phyloP scores from a whole-genome alignment of 2,797 vertebrate genomes.

The Valencia hispanica region DNA sequence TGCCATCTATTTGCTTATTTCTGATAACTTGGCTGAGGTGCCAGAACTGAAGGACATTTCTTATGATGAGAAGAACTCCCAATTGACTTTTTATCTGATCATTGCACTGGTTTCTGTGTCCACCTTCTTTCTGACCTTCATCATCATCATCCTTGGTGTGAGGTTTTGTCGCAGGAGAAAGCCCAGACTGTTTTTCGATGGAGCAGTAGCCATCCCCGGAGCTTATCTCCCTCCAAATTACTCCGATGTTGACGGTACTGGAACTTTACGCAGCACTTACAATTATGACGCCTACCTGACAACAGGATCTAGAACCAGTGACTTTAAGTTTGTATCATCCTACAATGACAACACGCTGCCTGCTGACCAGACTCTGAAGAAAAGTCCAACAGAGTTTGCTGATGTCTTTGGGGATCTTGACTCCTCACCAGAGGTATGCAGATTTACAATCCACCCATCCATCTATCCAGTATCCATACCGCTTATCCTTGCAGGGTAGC shows the following conservation, averaged over 20 bases:
- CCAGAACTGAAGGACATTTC: constrained; percentile 78
- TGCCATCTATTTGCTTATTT: constrained; percentile 79
- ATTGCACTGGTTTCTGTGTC: constrained; percentile 85
- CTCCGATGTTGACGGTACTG: constrained; percentile 71
- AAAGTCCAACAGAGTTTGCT: constrained; percentile 30
- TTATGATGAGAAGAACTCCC: constrained; percentile 74
- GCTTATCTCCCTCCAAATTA: constrained; percentile 59
- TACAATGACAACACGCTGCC: constrained; percentile 48
- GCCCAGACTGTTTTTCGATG: constrained; percentile 51
- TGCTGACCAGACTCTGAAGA: constrained; percentile 11
- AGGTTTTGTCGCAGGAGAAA: constrained; percentile 49
- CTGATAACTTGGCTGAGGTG: constrained; percentile 80
- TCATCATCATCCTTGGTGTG: constrained; percentile 44
- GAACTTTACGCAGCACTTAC: constrained; percentile 48
- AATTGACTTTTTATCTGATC: constrained; percentile 85
- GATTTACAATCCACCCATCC: too few species aligned
- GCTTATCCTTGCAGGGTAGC: too few species aligned
- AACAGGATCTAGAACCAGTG: constrained; percentile 42
- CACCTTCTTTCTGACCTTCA: constrained; percentile 79
- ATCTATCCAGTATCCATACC: too few species aligned
- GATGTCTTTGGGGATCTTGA: constrained; percentile 2
- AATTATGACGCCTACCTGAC: constrained; percentile 30
- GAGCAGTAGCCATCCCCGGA: constrained; percentile 26
- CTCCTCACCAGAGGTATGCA: constrained; percentile 9
- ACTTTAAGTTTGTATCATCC: constrained; percentile 44